These are phyloP conservation scores for Acrocyrtus sp. DNA, from an alignment of 2,888 invertebrate genomes.

Conservation along the genomic window DNA sequence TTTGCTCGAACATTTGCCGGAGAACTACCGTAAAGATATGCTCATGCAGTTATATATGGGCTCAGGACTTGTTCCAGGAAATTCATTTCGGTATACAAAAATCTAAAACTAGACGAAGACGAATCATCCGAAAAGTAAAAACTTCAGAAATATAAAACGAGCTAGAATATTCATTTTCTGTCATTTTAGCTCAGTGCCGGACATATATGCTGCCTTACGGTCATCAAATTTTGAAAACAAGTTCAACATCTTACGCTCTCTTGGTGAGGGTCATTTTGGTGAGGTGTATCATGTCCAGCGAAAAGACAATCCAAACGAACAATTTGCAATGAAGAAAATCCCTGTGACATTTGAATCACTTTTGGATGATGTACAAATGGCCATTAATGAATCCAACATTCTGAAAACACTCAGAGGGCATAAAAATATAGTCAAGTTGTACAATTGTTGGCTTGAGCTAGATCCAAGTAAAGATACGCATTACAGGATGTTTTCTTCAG, in stretches of 20 bases:
- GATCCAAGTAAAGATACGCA: conserved; percentile 10
- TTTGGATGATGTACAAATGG: conserved; percentile 54
- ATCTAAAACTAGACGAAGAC: too few species aligned
- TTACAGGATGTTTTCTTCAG: neutral
- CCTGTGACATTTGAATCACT: conserved; percentile 35
- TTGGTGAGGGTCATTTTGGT: conserved; percentile 59
- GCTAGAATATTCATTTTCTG: conserved; percentile 2
- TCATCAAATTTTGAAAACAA: conserved; percentile 51
- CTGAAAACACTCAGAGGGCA: conserved; percentile 50
- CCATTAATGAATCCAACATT: conserved; percentile 57
- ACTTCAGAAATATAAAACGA: too few species aligned
- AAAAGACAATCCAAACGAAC: neutral
- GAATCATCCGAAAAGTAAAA: too few species aligned
- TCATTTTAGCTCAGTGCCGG: conserved; percentile 50
- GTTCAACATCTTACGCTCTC: conserved; percentile 22
- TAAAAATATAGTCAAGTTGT: conserved; percentile 50
- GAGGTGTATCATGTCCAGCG: conserved; percentile 49
- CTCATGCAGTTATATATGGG: conserved; percentile 53
- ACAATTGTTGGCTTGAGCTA: conserved; percentile 59
- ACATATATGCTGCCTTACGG: conserved; percentile 55
- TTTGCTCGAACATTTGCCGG: conserved; percentile 47
- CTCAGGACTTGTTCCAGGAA: conserved; percentile 31
- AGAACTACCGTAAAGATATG: conserved; percentile 36
- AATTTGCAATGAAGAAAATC: conserved; percentile 56
- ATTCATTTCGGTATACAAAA: conserved; percentile 33